Evolutionary conservation across 92 coral and sea anemone genomes (phyloP).

Genomic region (Actinernus sp.): DNA sequence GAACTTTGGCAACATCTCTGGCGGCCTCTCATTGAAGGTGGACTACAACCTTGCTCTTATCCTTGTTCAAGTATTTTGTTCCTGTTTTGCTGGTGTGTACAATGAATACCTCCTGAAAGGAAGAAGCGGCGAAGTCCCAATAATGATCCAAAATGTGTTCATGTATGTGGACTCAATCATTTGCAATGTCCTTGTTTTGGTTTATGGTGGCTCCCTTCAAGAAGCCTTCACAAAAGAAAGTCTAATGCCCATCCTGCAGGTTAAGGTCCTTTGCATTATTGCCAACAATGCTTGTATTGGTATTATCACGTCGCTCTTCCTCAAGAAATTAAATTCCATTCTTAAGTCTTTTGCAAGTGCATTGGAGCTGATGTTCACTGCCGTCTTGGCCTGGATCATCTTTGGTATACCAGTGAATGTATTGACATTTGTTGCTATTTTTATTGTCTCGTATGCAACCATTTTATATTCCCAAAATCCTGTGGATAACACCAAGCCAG

Average conservation of each 20-base stretch:
- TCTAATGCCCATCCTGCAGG: conserved; percentile 57
- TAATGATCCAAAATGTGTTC: conserved; percentile 92
- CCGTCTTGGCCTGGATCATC: conserved; percentile 90
- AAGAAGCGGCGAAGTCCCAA: conserved; percentile 88
- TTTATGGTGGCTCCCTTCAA: conserved; percentile 71
- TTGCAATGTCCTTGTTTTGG: conserved; percentile 78
- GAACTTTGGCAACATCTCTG: conserved; percentile 38
- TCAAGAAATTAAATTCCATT: conserved; percentile 89
- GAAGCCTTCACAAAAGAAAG: conserved; percentile 84
- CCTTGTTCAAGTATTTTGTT: conserved; percentile 94
- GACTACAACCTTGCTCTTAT: conserved; percentile 85
- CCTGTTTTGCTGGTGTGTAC: conserved; percentile 99
- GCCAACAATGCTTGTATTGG: conserved; percentile 94
- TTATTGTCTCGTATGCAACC: conserved; percentile 89
- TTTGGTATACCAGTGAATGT: conserved; percentile 94
- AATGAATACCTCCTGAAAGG: conserved; percentile 97
- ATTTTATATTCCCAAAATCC: conserved; percentile 93
- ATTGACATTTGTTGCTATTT: conserved; percentile 89
- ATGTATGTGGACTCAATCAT: conserved; percentile 92
- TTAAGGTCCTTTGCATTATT: conserved; percentile 84
- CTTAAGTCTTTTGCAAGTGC: conserved; percentile 99
- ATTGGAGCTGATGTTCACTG: conserved; percentile 95
- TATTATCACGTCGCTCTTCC: conserved; percentile 91
- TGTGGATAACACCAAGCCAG: conserved; percentile 83
- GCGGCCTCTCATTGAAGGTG: conserved; percentile 65